Evolutionary conservation across 2,797 vertebrate genomes (phyloP).

Genomic region (Microhierax caerulescens): DNA sequence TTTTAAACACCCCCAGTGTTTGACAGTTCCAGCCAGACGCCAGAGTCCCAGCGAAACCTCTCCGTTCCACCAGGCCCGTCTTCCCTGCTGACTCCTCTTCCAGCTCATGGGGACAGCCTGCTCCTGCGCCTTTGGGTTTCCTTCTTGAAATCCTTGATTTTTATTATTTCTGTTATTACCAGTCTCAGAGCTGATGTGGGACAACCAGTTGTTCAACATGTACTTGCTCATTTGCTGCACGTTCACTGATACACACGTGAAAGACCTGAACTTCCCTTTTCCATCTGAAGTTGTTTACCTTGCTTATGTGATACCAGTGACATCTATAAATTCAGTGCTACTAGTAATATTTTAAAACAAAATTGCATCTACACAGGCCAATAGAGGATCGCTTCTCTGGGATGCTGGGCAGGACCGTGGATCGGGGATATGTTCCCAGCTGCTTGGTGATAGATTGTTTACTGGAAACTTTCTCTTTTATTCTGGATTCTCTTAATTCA

Average conservation of each 20-base stretch:
- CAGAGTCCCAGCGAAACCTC: neutral
- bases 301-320: neutral
- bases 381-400: neutral
- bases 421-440: neutral
- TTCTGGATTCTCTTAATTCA: neutral
- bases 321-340: neutral
- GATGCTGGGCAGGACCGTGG: neutral
- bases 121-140: neutral
- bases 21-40: too few species aligned
- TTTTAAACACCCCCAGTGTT: too few species aligned
- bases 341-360: neutral
- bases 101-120: neutral
- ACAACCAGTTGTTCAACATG: neutral
- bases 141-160: neutral
- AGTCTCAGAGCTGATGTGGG: neutral
- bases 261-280: neutral
- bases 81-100: neutral
- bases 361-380: neutral
- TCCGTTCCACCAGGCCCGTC: neutral
- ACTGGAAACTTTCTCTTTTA: neutral
- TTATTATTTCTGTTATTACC: neutral
- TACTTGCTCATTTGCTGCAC: neutral
- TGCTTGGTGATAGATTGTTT: neutral
- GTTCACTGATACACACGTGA: neutral
- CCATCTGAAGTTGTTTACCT: neutral